These are phyloP conservation scores for Megalops atlanticus DNA, from an alignment of 2,113 vertebrate species.

Conservation along the genomic window DNA sequence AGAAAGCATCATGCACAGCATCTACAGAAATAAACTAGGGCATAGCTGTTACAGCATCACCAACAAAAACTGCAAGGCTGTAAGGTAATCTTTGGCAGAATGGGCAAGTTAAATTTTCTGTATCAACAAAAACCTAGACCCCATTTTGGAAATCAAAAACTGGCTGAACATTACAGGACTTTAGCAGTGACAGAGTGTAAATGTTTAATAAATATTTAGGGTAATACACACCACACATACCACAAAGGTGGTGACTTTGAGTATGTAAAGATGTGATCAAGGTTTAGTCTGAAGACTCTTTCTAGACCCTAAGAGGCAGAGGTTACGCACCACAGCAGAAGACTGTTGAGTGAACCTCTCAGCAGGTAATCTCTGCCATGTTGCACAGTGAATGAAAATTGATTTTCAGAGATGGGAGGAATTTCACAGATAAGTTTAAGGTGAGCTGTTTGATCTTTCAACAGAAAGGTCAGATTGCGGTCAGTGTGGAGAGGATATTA, in stretches of 20 bases:
- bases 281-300: background rate
- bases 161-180: no score
- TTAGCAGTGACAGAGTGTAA: no score
- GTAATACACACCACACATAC: no score
- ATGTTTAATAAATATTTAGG: no score
- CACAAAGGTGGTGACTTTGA: background rate
- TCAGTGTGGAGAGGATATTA: background rate
- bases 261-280: background rate
- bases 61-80: no score
- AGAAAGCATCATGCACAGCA: no score
- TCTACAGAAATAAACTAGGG: no score
- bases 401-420: background rate
- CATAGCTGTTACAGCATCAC: no score
- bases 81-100: no score
- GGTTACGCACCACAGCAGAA: background rate
- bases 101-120: no score
- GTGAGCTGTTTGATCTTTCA: background rate
- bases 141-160: no score
- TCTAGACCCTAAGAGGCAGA: background rate
- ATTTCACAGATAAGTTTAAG: conserved; percentile 3
- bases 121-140: no score
- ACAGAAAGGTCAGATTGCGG: background rate
- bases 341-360: background rate
- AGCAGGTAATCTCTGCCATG: background rate
- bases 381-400: background rate